These are phyloP conservation scores for Myripristis jacobus DNA, from an alignment of 2,797 vertebrate genomes.

Conservation along the genomic window DNA sequence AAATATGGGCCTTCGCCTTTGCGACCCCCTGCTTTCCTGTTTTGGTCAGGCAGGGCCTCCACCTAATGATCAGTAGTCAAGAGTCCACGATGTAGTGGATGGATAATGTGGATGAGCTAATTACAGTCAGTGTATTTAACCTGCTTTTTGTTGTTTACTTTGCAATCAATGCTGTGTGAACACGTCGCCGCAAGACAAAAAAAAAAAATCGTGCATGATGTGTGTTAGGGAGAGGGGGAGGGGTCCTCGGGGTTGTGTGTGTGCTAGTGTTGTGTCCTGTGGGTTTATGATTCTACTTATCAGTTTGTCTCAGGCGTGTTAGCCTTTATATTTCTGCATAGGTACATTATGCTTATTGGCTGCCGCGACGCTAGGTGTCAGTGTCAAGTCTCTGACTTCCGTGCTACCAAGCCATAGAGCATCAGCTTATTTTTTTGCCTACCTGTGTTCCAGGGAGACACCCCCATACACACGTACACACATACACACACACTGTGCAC, in stretches of 20 bases:
- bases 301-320: too few species aligned
- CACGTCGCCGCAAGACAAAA: background rate
- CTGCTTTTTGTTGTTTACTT: accelerated
- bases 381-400: too few species aligned
- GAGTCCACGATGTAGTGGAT: background rate
- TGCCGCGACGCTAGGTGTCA: too few species aligned
- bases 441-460: too few species aligned
- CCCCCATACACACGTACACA: too few species aligned
- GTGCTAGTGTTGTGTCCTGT: background rate
- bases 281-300: background rate
- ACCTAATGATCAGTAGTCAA: conserved; percentile 12
- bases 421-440: too few species aligned
- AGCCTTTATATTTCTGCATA: too few species aligned
- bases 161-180: accelerated
- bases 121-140: accelerated
- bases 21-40: conserved; percentile 45
- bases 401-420: too few species aligned
- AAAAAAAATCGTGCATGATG: conserved; percentile 9
- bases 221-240: conserved; percentile 46
- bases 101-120: background rate
- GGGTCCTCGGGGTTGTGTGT: conserved; percentile 47
- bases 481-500: too few species aligned
- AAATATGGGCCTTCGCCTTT: conserved; percentile 47
- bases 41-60: conserved; percentile 63
- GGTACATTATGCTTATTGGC: too few species aligned